Evolutionary conservation across 2,797 vertebrate species (phyloP).

Genomic region (Lepilemur ruficaudatus): DNA sequence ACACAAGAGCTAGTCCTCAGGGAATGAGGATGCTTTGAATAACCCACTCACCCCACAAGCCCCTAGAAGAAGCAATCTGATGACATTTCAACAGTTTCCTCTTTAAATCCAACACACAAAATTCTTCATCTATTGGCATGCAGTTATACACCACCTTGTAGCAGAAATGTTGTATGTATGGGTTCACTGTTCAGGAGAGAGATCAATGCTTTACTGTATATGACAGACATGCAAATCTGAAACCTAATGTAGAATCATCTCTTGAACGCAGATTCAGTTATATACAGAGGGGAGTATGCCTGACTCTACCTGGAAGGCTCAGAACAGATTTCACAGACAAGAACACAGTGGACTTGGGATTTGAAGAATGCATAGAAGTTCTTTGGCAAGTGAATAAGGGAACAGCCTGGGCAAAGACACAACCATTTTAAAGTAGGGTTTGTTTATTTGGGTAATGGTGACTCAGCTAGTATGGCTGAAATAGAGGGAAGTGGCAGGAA

Average conservation of each 20-base stretch:
- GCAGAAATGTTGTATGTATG: background rate
- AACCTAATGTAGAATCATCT: background rate
- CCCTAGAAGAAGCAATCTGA: background rate
- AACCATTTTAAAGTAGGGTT: background rate
- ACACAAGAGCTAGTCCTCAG: background rate
- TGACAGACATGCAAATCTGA: background rate
- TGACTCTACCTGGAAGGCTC: background rate
- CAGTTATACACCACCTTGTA: background rate
- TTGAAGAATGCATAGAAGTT: constrained; percentile 32
- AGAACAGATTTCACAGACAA: background rate
- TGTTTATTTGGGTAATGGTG: background rate
- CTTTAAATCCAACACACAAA: background rate
- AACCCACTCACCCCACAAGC: background rate
- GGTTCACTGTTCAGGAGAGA: background rate
- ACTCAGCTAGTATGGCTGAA: background rate
- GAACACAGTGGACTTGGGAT: background rate
- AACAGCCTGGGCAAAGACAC: background rate
- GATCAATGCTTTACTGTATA: background rate
- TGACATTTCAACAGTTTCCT: background rate
- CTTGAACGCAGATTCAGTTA: background rate
- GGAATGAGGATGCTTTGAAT: background rate
- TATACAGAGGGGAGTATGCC: rapidly evolving
- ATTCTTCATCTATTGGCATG: background rate
- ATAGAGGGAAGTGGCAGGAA: background rate
- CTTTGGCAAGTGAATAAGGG: background rate